Conservation (phyloP, 1,140 invertebrate species). For the Conopomorpha cramerella region DNA sequence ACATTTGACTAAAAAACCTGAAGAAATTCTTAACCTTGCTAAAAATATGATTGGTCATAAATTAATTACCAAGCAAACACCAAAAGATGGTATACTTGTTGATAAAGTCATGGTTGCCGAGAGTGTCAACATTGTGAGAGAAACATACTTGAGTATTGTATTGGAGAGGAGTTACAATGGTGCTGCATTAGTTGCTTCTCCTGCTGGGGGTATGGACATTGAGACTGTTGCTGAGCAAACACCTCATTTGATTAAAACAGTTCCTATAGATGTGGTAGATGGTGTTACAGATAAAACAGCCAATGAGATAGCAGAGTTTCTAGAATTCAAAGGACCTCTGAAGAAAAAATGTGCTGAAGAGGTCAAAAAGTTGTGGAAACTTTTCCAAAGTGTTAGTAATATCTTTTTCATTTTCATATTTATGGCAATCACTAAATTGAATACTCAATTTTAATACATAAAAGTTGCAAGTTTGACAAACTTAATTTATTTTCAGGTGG, state of each 20-base stretch:
- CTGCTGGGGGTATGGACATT: conserved; percentile 96
- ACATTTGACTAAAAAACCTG: conserved; percentile 90
- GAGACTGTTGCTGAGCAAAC: conserved; percentile 94
- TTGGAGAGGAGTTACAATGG: conserved; percentile 90
- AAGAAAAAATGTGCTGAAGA: conserved; percentile 81
- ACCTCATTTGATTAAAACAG: conserved; percentile 89
- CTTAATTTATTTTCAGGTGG: conserved; percentile 70
- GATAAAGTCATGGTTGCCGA: conserved; percentile 99
- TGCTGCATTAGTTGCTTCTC: conserved; percentile 91
- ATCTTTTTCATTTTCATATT: too few species aligned
- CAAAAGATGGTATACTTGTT: conserved; percentile 90
- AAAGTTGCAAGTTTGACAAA: too few species aligned
- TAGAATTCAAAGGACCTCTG: conserved; percentile 82
- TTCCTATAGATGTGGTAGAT: conserved; percentile 85
- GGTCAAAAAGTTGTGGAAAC: conserved; percentile 87
- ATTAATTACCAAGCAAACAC: conserved; percentile 96
- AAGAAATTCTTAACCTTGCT: conserved; percentile 71
- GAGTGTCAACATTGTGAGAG: conserved; percentile 91
- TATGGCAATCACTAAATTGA: too few species aligned
- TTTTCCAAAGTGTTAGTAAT: conserved; percentile 75
- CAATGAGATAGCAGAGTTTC: conserved; percentile 80
- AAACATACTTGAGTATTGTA: conserved; percentile 97
- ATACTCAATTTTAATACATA: too few species aligned
- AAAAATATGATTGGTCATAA: conserved; percentile 91
- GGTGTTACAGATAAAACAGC: conserved; percentile 81